phyloP scores from a whole-genome alignment of 1,140 invertebrate genomes.

The Drosophila grimshawi region DNA sequence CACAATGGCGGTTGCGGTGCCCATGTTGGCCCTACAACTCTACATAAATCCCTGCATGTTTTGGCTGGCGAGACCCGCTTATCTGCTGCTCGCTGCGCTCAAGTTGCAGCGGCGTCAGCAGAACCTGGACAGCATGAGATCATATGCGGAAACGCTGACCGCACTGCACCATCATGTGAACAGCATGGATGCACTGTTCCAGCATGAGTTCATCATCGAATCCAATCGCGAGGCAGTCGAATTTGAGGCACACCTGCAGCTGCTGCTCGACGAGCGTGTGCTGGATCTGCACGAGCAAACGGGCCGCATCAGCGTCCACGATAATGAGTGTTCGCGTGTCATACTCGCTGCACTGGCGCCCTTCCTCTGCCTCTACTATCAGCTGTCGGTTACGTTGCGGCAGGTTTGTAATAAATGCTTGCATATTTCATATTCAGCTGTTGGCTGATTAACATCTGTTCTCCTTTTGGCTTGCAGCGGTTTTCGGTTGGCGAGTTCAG shows the following conservation, averaged over 20 bases:
- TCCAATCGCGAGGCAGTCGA: slow-evolving; percentile 81
- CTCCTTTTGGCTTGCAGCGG: slow-evolving; percentile 61
- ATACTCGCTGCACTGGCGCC: slow-evolving; percentile 73
- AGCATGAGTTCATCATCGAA: slow-evolving; percentile 81
- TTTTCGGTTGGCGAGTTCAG: slow-evolving; percentile 64
- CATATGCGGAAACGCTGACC: slow-evolving; percentile 48
- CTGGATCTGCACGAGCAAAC: slow-evolving; percentile 42
- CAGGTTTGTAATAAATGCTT: slow-evolving; percentile 45
- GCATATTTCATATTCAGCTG: background rate
- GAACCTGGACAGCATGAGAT: slow-evolving; percentile 9
- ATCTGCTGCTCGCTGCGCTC: slow-evolving; percentile 85
- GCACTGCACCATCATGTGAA: slow-evolving; percentile 60
- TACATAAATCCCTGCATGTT: slow-evolving; percentile 90
- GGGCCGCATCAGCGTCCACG: slow-evolving; percentile 62
- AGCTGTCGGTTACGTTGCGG: slow-evolving; percentile 69
- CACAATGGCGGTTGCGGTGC: slow-evolving; percentile 88
- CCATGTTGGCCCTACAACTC: slow-evolving; percentile 89
- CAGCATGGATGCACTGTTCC: slow-evolving; percentile 71
- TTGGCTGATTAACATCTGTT: background rate
- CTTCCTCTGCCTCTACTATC: slow-evolving; percentile 78
- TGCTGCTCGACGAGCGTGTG: slow-evolving; percentile 58
- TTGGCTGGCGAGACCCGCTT: slow-evolving; percentile 87
- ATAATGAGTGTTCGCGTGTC: slow-evolving; percentile 63
- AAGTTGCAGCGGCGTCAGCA: slow-evolving; percentile 60
- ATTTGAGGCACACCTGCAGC: slow-evolving; percentile 64